Percentiles rank a stretch among this genome's conserved stretches.
Evolutionary conservation across 2,888 invertebrate species (phyloP).

Genomic region (Alsophila aescularia): DNA sequence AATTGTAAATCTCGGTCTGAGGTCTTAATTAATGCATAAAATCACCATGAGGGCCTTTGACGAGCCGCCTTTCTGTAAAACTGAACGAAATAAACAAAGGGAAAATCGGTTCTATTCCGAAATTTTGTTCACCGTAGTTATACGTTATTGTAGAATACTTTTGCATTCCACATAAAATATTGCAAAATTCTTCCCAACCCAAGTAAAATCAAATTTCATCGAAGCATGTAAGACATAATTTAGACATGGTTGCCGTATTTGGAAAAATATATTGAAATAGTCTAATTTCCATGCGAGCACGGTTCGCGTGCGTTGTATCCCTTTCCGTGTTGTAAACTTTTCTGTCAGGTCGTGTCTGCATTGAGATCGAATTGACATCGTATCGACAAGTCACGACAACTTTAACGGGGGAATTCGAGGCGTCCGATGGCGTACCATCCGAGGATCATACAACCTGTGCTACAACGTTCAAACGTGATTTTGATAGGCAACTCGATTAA

Average conservation of each 20-base stretch:
- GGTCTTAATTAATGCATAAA: constrained; percentile 80
- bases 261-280: constrained; percentile 51
- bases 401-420: constrained; percentile 24
- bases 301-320: constrained; percentile 70
- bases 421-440: constrained; percentile 44
- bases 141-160: background rate
- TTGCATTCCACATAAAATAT: constrained; percentile 7
- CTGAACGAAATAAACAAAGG: constrained; percentile 58
- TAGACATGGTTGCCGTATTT: constrained; percentile 46
- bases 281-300: constrained; percentile 66
- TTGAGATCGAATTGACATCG: constrained; percentile 76
- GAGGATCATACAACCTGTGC: constrained; percentile 21
- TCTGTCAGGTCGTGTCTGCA: constrained; percentile 61
- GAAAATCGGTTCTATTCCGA: constrained; percentile 43
- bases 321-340: constrained; percentile 78
- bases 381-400: constrained; percentile 73
- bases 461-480: constrained; percentile 41
- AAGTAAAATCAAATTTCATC: constrained; percentile 44
- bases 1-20: constrained; percentile 82
- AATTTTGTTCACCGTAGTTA: background rate
- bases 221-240: constrained; percentile 45
- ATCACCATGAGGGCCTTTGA: constrained; percentile 71
- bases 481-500: constrained; percentile 49
- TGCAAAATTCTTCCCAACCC: constrained; percentile 23
- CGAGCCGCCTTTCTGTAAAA: constrained; percentile 56